These are phyloP conservation scores for Ditylenchus dipsaci DNA, from an alignment of 1,140 invertebrate species.

Conservation along the genomic window DNA sequence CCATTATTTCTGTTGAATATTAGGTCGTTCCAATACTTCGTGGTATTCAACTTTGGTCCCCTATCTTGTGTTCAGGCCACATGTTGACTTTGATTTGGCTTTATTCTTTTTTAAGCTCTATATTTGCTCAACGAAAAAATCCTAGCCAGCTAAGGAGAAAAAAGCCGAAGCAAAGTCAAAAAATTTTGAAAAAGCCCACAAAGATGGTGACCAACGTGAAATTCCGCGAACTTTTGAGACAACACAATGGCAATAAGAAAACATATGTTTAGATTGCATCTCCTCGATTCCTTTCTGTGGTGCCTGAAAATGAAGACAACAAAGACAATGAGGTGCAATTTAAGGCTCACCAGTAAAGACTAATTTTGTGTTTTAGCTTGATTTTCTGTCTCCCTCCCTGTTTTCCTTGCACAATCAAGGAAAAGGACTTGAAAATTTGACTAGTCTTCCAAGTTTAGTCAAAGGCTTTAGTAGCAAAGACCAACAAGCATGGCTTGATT, in stretches of 20 bases:
- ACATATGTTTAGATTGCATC: conserved; percentile 15
- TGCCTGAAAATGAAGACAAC: conserved; percentile 33
- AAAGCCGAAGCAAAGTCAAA: no score
- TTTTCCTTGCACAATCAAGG: conserved; percentile 43
- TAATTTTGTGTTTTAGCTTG: conserved; percentile 4
- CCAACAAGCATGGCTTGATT: conserved; percentile 42
- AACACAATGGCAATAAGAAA: not conserved
- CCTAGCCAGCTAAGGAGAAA: no score
- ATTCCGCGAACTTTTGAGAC: no score
- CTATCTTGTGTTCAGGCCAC: no score
- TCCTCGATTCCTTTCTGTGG: conserved; percentile 31
- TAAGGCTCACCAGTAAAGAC: not conserved
- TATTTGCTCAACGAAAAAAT: no score
- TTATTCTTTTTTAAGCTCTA: no score
- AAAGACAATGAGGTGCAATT: not conserved
- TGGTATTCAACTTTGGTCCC: no score
- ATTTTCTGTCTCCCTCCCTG: conserved; percentile 40
- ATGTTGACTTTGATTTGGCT: no score
- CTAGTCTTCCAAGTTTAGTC: conserved; percentile 36
- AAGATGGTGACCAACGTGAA: no score
- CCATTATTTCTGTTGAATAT: no score
- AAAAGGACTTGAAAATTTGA: conserved; percentile 33
- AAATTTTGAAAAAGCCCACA: no score
- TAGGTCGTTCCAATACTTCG: no score
- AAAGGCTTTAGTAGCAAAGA: conserved; percentile 31